Evolutionary conservation across 1,140 invertebrate genomes (phyloP).

Genomic region (Apis florea): DNA sequence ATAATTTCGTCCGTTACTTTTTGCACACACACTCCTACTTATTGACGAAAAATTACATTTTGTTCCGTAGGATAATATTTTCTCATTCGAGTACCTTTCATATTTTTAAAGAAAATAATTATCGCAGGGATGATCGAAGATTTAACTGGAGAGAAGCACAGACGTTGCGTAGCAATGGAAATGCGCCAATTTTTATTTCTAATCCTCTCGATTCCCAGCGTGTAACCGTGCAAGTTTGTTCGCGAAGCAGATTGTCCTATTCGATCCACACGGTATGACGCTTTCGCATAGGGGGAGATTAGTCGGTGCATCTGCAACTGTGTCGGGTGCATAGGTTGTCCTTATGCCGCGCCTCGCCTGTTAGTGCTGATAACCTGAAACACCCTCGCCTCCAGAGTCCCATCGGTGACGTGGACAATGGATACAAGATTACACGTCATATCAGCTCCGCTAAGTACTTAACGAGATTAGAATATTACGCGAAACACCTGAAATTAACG

Average conservation of each 20-base stretch:
- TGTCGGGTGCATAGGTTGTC: neutral
- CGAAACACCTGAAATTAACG: constrained; percentile 16
- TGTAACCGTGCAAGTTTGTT: constrained; percentile 30
- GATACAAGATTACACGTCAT: constrained; percentile 47
- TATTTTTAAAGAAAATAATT: no score
- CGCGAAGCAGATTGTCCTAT: constrained; percentile 30
- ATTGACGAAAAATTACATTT: no score
- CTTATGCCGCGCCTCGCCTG: constrained; percentile 29
- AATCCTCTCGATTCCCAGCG: neutral
- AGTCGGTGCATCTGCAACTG: constrained; percentile 51
- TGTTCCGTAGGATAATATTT: no score
- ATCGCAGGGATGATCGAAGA: no score
- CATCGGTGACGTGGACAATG: constrained; percentile 41
- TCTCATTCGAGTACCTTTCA: no score
- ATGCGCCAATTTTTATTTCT: no score
- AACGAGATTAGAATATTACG: constrained; percentile 38
- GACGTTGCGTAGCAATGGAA: no score
- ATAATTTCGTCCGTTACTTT: no score
- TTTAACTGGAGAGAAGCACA: no score
- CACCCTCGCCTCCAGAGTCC: constrained; percentile 10
- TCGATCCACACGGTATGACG: constrained; percentile 22
- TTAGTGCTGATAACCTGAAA: constrained; percentile 49
- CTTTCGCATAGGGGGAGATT: constrained; percentile 53
- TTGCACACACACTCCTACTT: no score
- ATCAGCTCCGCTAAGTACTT: constrained; percentile 40